Evolutionary conservation across 2,797 vertebrate species (phyloP).

Genomic region (Acipenser transmontanus): DNA sequence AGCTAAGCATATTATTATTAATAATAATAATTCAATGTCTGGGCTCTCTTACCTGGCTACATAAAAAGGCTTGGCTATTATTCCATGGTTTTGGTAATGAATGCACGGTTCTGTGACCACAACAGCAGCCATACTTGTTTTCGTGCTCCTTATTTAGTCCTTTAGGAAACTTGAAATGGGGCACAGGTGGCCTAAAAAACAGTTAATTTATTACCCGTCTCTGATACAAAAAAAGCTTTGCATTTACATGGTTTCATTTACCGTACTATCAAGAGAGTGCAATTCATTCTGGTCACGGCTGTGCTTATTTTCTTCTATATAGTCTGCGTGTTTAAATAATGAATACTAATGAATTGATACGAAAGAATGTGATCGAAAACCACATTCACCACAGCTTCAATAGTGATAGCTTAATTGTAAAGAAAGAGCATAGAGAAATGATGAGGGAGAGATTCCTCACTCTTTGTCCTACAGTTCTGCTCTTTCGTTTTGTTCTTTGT

Average conservation of each 20-base stretch:
- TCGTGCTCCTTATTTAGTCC: too few species aligned
- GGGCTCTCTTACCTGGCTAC: too few species aligned
- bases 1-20: too few species aligned
- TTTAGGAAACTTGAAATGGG: neutral
- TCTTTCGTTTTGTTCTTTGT: slow-evolving; percentile 25
- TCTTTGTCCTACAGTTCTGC: slow-evolving; percentile 34
- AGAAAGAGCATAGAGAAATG: slow-evolving; percentile 32
- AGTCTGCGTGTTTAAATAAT: slow-evolving; percentile 54
- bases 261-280: slow-evolving; percentile 56
- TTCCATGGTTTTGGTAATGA: too few species aligned
- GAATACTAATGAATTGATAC: slow-evolving; percentile 62
- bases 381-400: slow-evolving; percentile 36
- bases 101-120: too few species aligned
- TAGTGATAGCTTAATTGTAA: slow-evolving; percentile 20
- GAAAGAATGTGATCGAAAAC: slow-evolving; percentile 58
- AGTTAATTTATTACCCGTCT: slow-evolving; percentile 51
- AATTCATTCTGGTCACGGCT: slow-evolving; percentile 50
- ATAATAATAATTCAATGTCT: too few species aligned
- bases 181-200: slow-evolving; percentile 33
- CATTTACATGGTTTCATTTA: slow-evolving; percentile 58
- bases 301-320: slow-evolving; percentile 28
- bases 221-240: slow-evolving; percentile 32
- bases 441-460: slow-evolving; percentile 62
- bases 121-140: too few species aligned
- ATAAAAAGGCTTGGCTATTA: too few species aligned